These are phyloP conservation scores for Hippoglossus stenolepis DNA, from an alignment of 2,113 vertebrate genomes.

Conservation along the genomic window DNA sequence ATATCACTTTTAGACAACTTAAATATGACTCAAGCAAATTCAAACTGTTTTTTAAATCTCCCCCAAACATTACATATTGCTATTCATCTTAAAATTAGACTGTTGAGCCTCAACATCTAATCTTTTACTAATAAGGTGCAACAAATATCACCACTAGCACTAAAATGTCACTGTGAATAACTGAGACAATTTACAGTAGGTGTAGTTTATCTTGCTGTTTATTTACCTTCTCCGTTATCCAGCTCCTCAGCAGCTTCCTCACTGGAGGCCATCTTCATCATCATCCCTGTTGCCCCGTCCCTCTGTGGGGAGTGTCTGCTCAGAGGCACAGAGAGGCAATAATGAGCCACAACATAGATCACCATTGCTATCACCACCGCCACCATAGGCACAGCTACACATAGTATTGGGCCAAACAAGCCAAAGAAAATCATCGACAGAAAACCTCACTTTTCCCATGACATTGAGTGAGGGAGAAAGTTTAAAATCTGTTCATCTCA, in stretches of 20 bases:
- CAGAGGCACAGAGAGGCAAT: conserved; percentile 68
- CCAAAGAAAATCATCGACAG: conserved; percentile 67
- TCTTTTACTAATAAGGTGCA: neutral
- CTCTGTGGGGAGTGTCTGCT: conserved; percentile 77
- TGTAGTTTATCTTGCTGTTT: conserved; percentile 41
- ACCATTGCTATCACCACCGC: conserved; percentile 49
- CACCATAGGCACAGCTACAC: conserved; percentile 61
- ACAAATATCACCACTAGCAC: too few relatives aligned
- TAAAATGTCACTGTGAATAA: neutral
- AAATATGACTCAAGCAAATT: neutral
- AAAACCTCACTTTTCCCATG: conserved; percentile 42
- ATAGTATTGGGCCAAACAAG: conserved; percentile 66
- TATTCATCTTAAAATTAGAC: neutral
- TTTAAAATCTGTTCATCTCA: conserved; percentile 37
- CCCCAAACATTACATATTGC: neutral
- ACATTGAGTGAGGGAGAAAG: conserved; percentile 21
- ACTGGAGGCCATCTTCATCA: conserved; percentile 84
- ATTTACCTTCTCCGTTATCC: conserved; percentile 89
- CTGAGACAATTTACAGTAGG: neutral
- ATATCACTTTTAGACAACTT: too few relatives aligned
- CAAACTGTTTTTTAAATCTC: neutral
- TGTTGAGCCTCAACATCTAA: neutral
- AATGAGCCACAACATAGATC: conserved; percentile 65
- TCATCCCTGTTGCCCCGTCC: conserved; percentile 66
- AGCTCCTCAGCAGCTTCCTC: conserved; percentile 75